phyloP scores from a whole-genome alignment of 2,113 vertebrate genomes.

The Catharus minimus region DNA sequence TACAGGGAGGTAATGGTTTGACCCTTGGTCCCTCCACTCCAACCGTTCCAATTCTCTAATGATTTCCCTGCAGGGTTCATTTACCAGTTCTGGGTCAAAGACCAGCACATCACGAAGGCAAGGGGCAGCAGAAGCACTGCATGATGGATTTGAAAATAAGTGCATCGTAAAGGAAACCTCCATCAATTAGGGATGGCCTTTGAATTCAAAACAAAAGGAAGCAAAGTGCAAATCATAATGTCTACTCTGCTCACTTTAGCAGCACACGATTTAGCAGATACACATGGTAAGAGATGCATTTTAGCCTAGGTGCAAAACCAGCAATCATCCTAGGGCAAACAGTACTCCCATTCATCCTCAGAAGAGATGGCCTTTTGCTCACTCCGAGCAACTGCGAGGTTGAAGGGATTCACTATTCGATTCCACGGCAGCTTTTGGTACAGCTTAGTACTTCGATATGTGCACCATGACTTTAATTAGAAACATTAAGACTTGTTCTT shows the following conservation, averaged over 20 bases:
- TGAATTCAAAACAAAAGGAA: conserved; percentile 61
- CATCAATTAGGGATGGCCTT: conserved; percentile 58
- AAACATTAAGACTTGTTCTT: neutral
- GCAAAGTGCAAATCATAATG: conserved; percentile 30
- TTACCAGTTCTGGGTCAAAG: conserved; percentile 73
- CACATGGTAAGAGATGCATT: neutral
- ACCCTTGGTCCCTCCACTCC: conserved; percentile 47
- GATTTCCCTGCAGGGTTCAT: conserved; percentile 73
- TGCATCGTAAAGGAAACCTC: conserved; percentile 57
- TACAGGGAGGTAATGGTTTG: conserved; percentile 64
- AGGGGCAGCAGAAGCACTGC: conserved; percentile 15
- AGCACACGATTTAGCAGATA: neutral
- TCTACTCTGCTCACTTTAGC: neutral
- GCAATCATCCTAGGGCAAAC: neutral
- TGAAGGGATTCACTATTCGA: neutral
- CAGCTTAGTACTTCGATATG: neutral
- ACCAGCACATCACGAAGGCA: conserved; percentile 50
- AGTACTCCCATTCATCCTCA: neutral
- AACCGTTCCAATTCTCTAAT: conserved; percentile 65
- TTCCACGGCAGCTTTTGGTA: neutral
- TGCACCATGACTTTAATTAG: neutral
- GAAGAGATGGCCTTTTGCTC: neutral
- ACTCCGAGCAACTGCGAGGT: neutral
- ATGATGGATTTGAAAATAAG: conserved; percentile 61
- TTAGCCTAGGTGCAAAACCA: neutral